Percentiles rank a stretch among this genome's conserved stretches.
Evolutionary conservation across 1,140 invertebrate genomes (phyloP).

Genomic region (Hestina assimilis): DNA sequence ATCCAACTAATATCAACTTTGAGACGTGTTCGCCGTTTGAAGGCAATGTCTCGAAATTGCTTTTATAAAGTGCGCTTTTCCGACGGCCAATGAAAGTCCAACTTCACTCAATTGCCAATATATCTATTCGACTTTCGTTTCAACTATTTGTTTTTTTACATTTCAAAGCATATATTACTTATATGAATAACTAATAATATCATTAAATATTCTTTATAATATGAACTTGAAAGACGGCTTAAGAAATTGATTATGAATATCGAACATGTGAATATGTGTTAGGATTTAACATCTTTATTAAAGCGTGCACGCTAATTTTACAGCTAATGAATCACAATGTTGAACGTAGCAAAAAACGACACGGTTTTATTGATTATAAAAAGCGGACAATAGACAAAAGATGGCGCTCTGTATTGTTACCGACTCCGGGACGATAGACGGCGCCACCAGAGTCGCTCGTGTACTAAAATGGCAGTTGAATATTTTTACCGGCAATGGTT

Average conservation of each 20-base stretch:
- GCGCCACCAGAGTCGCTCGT: slow-evolving; percentile 71
- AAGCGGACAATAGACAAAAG: slow-evolving; percentile 70
- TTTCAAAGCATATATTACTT: background rate
- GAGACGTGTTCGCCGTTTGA: background rate
- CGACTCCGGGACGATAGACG: slow-evolving; percentile 64
- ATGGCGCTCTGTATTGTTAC: slow-evolving; percentile 70
- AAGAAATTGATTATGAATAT: background rate
- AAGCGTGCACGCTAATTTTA: slow-evolving; percentile 18
- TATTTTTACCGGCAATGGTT: slow-evolving; percentile 66
- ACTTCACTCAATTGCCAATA: slow-evolving; percentile 6
- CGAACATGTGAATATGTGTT: background rate
- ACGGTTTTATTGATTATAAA: slow-evolving; percentile 73
- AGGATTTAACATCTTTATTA: slow-evolving; percentile 1
- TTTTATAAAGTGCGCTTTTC: slow-evolving; percentile 1
- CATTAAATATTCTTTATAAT: background rate
- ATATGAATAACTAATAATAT: background rate
- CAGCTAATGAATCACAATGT: slow-evolving; percentile 26
- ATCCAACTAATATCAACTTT: slow-evolving; percentile 1
- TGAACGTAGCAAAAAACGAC: slow-evolving; percentile 41
- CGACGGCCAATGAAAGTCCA: slow-evolving; percentile 11
- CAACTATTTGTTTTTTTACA: background rate
- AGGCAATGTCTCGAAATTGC: background rate
- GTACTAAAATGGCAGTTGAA: slow-evolving; percentile 75
- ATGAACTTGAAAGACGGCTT: background rate
- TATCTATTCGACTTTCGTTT: background rate